Percentiles rank a stretch among this genome's conserved stretches.
These are phyloP conservation scores for Hirtodrosophila histrioides DNA, from an alignment of 2,888 invertebrate species.

Conservation along the genomic window DNA sequence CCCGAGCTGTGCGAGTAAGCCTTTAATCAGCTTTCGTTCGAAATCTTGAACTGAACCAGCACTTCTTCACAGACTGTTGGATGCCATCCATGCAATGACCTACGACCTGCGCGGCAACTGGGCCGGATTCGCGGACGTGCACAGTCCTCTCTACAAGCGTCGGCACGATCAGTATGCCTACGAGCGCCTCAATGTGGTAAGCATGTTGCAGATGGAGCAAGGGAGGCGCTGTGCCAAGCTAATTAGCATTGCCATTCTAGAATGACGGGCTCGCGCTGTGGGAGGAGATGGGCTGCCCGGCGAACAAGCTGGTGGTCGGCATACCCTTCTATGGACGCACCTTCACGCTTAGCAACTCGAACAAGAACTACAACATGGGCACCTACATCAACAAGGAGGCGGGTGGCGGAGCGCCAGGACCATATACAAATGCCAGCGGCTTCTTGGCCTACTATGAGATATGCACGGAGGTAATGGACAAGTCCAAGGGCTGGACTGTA, in stretches of 20 bases:
- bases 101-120: slow-evolving; percentile 94
- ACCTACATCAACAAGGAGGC: slow-evolving; percentile 96
- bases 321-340: slow-evolving; percentile 95
- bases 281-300: slow-evolving; percentile 95
- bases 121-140: slow-evolving; percentile 95
- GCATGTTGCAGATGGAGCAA: slow-evolving; percentile 76
- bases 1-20: slow-evolving; percentile 94
- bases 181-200: slow-evolving; percentile 94
- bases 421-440: slow-evolving; percentile 93
- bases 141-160: slow-evolving; percentile 93
- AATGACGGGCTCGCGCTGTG: slow-evolving; percentile 94
- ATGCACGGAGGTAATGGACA: slow-evolving; percentile 89
- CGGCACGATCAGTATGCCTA: slow-evolving; percentile 95
- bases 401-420: slow-evolving; percentile 93
- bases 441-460: slow-evolving; percentile 95
- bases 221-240: slow-evolving; percentile 5
- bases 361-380: slow-evolving; percentile 92
- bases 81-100: slow-evolving; percentile 94
- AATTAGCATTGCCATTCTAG: slow-evolving; percentile 84
- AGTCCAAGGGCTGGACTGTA: slow-evolving; percentile 91
- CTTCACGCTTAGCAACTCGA: slow-evolving; percentile 92
- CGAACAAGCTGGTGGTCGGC: slow-evolving; percentile 94
- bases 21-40: not conserved
- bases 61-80: slow-evolving; percentile 86
- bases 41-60: not conserved